Percentiles rank a stretch among this genome's conserved stretches.
Evolutionary conservation across 2,113 vertebrate species (phyloP).

Genomic region (Cheirogaleus medius): DNA sequence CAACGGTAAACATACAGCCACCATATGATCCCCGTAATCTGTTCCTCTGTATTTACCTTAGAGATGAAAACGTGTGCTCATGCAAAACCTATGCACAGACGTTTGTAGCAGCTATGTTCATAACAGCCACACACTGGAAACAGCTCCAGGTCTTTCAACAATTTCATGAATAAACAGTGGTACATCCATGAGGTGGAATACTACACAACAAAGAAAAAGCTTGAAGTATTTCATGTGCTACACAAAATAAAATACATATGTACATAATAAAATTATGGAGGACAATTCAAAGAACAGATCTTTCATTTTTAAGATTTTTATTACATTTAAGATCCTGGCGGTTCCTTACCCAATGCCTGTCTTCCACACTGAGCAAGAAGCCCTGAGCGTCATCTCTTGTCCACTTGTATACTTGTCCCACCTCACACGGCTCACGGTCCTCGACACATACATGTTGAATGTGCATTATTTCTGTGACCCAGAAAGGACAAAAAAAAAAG

Average conservation of each 20-base stretch:
- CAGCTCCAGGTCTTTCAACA: not conserved
- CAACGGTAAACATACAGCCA: not conserved
- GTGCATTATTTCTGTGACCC: not conserved
- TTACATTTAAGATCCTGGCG: not conserved
- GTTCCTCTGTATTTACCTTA: not conserved
- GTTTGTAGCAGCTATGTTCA: not conserved
- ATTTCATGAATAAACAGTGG: too few species aligned
- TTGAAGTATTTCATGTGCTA: not conserved
- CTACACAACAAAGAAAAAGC: not conserved
- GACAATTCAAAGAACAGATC: not conserved
- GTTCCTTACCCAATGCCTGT: fast-evolving
- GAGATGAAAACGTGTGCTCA: not conserved
- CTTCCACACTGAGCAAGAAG: fast-evolving
- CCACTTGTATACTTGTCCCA: fast-evolving
- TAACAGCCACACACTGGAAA: not conserved
- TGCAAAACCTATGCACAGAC: not conserved
- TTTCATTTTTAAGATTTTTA: not conserved
- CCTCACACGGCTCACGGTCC: too few species aligned
- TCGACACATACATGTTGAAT: not conserved
- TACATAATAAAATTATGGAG: not conserved
- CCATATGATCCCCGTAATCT: not conserved
- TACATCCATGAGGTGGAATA: fast-evolving
- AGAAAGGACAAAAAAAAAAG: not conserved
- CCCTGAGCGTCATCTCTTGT: fast-evolving
- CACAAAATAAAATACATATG: not conserved